These are phyloP conservation scores for Dromaius novaehollandiae DNA, from an alignment of 2,113 vertebrate genomes.

Conservation along the genomic window DNA sequence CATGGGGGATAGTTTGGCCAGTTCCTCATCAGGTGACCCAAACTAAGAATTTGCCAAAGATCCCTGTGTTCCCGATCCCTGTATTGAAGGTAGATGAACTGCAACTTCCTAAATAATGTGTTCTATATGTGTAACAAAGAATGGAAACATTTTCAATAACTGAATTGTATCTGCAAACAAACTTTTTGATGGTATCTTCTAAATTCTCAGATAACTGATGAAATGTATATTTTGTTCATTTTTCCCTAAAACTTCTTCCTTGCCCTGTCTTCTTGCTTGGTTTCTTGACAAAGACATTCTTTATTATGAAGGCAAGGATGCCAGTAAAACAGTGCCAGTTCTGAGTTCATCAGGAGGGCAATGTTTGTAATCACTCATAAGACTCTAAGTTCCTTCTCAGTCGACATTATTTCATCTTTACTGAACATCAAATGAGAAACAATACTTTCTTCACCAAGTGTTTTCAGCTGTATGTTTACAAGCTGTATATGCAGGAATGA, in stretches of 20 bases:
- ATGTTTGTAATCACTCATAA: background rate
- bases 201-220: background rate
- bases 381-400: background rate
- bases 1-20: background rate
- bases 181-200: background rate
- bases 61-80: rapidly evolving
- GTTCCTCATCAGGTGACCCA: background rate
- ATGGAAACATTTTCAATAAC: background rate
- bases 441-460: background rate
- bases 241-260: background rate
- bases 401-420: background rate
- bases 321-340: background rate
- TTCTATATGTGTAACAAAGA: background rate
- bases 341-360: background rate
- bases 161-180: background rate
- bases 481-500: background rate
- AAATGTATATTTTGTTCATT: background rate
- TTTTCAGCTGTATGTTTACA: background rate
- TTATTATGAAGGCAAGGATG: slow-evolving; percentile 14
- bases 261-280: background rate
- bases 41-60: background rate
- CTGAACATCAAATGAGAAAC: background rate
- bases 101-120: background rate
- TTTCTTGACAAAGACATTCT: background rate
- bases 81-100: background rate